A percentile compares a stretch with the other conserved stretches of the same genome.
Evolutionary conservation across 2,888 invertebrate genomes (phyloP).

Genomic region (Polyommatus iphigenia): DNA sequence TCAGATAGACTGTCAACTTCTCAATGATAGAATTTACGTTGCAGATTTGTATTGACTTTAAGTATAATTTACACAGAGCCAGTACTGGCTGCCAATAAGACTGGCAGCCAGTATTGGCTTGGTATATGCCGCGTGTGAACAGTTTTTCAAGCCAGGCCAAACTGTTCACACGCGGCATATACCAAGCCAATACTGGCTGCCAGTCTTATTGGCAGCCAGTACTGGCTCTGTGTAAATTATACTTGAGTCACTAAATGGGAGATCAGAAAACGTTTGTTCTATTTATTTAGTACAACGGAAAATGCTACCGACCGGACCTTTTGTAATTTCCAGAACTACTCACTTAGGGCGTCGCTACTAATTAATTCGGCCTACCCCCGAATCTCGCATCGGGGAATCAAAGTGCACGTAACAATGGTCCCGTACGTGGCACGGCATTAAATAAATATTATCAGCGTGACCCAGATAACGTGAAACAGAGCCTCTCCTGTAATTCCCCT

Average conservation of each 20-base stretch:
- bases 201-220: too few relatives aligned
- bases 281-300: neutral
- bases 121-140: too few relatives aligned
- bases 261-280: neutral
- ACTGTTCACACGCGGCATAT: too few relatives aligned
- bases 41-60: neutral
- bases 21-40: neutral
- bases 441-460: slow-evolving; percentile 41
- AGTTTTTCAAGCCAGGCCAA: too few relatives aligned
- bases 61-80: too few relatives aligned
- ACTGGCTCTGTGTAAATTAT: too few relatives aligned
- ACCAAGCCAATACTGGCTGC: too few relatives aligned
- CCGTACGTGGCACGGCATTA: slow-evolving; percentile 42
- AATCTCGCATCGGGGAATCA: slow-evolving; percentile 10
- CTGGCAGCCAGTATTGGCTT: too few relatives aligned
- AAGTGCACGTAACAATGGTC: slow-evolving; percentile 31
- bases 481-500: slow-evolving; percentile 31
- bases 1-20: neutral
- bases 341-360: slow-evolving; percentile 1
- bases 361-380: neutral
- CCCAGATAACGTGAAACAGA: slow-evolving; percentile 38
- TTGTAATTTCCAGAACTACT: neutral
- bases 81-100: too few relatives aligned
- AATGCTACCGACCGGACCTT: neutral
- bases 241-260: neutral